A percentile compares a stretch with the other conserved stretches of the same genome.
phyloP scores from a whole-genome alignment of 1,140 invertebrate species.

The Zophobas morio region DNA sequence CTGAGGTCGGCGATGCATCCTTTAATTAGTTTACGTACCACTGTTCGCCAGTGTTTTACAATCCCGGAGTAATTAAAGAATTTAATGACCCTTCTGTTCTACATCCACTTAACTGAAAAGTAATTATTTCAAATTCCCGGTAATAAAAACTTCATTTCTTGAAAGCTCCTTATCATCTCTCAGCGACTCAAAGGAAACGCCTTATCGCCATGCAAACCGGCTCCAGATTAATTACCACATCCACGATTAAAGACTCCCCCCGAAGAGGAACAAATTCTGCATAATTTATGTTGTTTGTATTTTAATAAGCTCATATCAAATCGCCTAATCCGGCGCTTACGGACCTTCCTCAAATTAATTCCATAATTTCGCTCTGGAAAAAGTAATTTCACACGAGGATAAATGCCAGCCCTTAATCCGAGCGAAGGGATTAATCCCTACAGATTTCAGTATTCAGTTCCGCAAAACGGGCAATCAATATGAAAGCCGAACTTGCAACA shows the following conservation, averaged over 20 bases:
- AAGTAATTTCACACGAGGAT: constrained; percentile 36
- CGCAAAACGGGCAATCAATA: background rate
- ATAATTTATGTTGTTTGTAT: constrained; percentile 15
- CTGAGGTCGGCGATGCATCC: too few species aligned
- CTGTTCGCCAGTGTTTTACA: constrained; percentile 8
- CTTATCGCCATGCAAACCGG: constrained; percentile 29
- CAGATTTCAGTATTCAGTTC: background rate
- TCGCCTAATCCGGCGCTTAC: background rate
- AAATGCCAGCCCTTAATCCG: background rate
- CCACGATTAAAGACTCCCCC: constrained; percentile 4
- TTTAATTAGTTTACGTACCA: too few species aligned
- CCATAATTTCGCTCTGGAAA: constrained; percentile 26
- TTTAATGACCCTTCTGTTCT: constrained; percentile 21
- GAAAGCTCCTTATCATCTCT: constrained; percentile 37
- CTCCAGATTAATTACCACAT: constrained; percentile 30
- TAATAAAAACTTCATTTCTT: constrained; percentile 48
- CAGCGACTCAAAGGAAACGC: constrained; percentile 15
- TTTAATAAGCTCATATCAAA: background rate
- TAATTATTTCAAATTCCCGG: constrained; percentile 47
- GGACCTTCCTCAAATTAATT: constrained; percentile 16
- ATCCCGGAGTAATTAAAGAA: constrained; percentile 25
- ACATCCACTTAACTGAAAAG: constrained; percentile 39
- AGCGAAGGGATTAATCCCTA: constrained; percentile 3
- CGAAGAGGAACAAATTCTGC: background rate
- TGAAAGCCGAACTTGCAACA: too few species aligned